Conservation (phyloP, 2,113 vertebrate genomes). For the Crotalus tigris region DNA sequence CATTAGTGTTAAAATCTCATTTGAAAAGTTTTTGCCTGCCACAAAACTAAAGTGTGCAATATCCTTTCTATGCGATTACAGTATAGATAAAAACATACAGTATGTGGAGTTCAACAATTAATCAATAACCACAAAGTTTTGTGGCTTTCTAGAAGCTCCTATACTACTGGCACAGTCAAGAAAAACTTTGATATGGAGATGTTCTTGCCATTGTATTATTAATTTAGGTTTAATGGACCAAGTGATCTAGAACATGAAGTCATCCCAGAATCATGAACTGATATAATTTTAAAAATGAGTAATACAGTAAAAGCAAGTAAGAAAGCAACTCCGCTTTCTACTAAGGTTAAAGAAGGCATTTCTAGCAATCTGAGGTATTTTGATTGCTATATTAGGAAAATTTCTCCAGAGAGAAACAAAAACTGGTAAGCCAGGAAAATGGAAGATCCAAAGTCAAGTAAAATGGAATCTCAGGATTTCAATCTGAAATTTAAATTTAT, state of each 20-base stretch:
- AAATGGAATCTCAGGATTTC: neutral
- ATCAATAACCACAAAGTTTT: neutral
- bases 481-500: neutral
- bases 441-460: neutral
- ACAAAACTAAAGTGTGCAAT: neutral
- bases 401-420: neutral
- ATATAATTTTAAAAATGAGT: neutral
- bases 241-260: neutral
- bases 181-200: neutral
- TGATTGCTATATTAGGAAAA: neutral
- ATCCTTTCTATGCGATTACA: neutral
- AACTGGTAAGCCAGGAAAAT: neutral
- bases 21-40: neutral
- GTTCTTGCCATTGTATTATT: neutral
- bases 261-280: neutral
- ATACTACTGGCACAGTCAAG: neutral
- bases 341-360: neutral
- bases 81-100: neutral
- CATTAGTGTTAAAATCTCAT: neutral
- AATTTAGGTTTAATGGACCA: neutral
- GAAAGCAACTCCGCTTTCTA: neutral
- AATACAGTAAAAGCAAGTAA: neutral
- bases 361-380: neutral
- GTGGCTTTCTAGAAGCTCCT: neutral
- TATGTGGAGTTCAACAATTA: neutral